Evolutionary conservation across 2,888 invertebrate species (phyloP), one percentile per base, ranked within the genome.

Genomic region (Drosophila pseudotakahashii): DNA sequence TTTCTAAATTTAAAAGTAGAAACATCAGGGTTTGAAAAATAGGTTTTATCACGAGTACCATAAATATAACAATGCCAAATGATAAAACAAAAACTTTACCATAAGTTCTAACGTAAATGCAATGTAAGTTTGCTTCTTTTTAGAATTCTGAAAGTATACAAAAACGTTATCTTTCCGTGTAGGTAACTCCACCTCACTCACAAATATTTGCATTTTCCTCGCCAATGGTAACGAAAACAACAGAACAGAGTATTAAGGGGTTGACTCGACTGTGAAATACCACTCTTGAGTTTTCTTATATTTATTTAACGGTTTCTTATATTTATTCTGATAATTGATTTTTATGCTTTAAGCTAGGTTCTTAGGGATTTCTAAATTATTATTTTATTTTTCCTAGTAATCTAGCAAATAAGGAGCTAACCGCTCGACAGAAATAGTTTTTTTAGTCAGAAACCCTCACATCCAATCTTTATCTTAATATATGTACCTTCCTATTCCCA

Each of bases 141-240:
- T 13, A 42, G 34, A 58, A n/a, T 34, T 63, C 34, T 4, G 11
- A 44, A 52, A 55, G 45, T 39, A 68, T 26, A 66, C 7, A 26
- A 45, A 66, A 19, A 9, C 37, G 19, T 34, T 66, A 53, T 68
- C 45, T 45, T 37, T 34, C 16, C 3, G 30, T 9, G 10, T 3
- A 13, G 16, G 7, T 23, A 32, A 26, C 62, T 62, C 32, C 37
- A 32, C 32, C 14, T 14, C 10, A 7, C 19, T 19, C 30, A 34
- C 52, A 67, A 68, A 66, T 54, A 45, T 66, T 68, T 66, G 16
- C 55, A 53, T 67, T 48, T 47, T 39, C 10, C 26, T 39, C 63
- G 14, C 5, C 13, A 62, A 30, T 32, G 19, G 30, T 23, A 62
- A 61, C 13, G 30, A 14, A 30, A 44, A 37, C 23, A 52, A 66